Evolutionary conservation across 2,888 invertebrate genomes (phyloP), one percentile per base, ranked within the genome.

Genomic region (Pseudolycoriella hygida): DNA sequence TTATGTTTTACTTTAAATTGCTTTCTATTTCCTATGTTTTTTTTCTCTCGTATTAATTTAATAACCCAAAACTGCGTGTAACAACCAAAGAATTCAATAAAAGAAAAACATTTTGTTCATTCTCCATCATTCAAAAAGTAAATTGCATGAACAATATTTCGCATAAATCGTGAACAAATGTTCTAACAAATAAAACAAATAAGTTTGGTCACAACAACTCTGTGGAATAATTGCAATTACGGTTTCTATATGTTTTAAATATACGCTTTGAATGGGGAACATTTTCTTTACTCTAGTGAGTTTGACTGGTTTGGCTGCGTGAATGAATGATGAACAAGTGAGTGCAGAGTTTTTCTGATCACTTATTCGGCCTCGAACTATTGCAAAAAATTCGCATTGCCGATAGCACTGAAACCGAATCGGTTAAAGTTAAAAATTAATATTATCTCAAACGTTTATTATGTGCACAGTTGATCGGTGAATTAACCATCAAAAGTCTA

Each of bases 191-290:
- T 15, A 14, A 42, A 32, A 42, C 14, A 17, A 42, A 42, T 49
- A 56, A 56, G 57, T 54, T 50, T 58, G 57, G 57, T 60, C 56
- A 55, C 60, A 59, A 60, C 57, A 61, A 59, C 59, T 56, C 57
- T 57, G 59, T 53, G 40, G 54, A 47, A 46, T 56, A 56, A 52
- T 51, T 55, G 53, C 47, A 46, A 45, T 46, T 25, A 40, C 19
- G 40, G 19, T n/a, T 18, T 14, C 3, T 40, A n/a, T 19, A 19
- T 19, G 40, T 19, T 40, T 40, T 40, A 40, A 40, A 25, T 25
- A 25, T 25, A 25, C 25, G 25, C 25, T 25, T 25, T 25, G 25
- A 25, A 25, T 25, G 25, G 25, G 25, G 25, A 25, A 25, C 25
- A 25, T 25, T 25, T 25, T 25, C 25, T 25, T 25, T 25, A 34